Percentiles rank a stretch among this genome's conserved stretches.
Conservation (phyloP, 2,797 vertebrate species). For the Chaetophractus vellerosus region DNA sequence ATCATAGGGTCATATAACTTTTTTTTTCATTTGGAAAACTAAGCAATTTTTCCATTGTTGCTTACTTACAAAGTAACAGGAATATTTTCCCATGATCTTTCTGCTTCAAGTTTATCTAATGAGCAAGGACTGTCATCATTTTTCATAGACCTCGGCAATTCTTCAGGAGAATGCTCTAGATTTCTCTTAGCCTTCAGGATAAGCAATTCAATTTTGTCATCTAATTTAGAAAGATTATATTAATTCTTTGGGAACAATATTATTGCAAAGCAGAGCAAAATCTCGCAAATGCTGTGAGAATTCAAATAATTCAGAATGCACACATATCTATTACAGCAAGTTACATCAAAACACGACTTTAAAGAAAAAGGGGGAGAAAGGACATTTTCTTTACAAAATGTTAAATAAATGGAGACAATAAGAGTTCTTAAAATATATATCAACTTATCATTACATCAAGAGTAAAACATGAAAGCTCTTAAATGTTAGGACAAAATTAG, state of each 20-base stretch:
- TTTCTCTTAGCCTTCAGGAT: slow-evolving; percentile 90
- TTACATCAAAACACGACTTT: slow-evolving; percentile 52
- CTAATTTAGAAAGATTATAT: slow-evolving; percentile 84
- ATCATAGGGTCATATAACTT: background rate
- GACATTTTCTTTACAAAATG: slow-evolving; percentile 46
- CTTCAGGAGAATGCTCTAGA: slow-evolving; percentile 84
- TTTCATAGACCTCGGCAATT: slow-evolving; percentile 59
- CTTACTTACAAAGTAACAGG: slow-evolving; percentile 90
- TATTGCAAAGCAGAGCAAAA: slow-evolving; percentile 58
- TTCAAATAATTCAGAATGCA: slow-evolving; percentile 42
- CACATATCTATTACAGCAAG: slow-evolving; percentile 6
- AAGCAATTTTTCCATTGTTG: background rate
- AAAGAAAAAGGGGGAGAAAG: slow-evolving; percentile 30
- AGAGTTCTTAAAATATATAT: slow-evolving; percentile 28
- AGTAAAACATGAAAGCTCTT: slow-evolving; percentile 40
- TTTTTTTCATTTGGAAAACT: slow-evolving; percentile 67
- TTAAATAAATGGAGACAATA: background rate
- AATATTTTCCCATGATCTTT: slow-evolving; percentile 92
- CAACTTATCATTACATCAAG: slow-evolving; percentile 19
- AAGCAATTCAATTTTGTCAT: slow-evolving; percentile 87
- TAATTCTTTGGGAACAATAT: slow-evolving; percentile 61
- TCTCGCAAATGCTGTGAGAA: slow-evolving; percentile 59
- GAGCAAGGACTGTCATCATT: slow-evolving; percentile 88
- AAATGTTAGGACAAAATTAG: slow-evolving; percentile 11
- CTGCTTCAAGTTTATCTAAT: slow-evolving; percentile 90